Conservation (phyloP, 2,113 vertebrate genomes). For the Numenius arquata region DNA sequence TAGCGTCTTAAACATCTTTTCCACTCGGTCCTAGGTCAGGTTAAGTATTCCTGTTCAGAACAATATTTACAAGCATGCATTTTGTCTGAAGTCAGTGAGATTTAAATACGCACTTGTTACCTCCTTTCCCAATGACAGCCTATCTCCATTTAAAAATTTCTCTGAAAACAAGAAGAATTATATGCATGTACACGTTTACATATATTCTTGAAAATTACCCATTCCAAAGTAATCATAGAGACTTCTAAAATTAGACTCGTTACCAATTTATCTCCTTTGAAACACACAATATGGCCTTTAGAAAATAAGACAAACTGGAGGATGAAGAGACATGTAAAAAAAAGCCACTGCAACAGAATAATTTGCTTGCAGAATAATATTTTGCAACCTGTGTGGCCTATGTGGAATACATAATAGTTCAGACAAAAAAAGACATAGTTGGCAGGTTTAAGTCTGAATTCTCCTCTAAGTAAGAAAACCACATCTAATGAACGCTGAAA, state of each 20-base stretch:
- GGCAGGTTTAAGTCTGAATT: constrained; percentile 35
- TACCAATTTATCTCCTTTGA: constrained; percentile 27
- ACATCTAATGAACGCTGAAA: neutral
- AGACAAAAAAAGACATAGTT: neutral
- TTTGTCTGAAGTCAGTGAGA: neutral
- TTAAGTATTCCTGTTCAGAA: neutral
- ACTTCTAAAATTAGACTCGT: constrained; percentile 3
- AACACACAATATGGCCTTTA: neutral
- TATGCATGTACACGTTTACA: neutral
- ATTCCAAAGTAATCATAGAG: constrained; percentile 6
- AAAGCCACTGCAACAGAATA: neutral
- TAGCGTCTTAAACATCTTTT: neutral
- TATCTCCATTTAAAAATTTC: neutral
- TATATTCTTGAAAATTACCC: neutral
- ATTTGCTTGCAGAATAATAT: constrained; percentile 44
- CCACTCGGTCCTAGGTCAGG: accelerated
- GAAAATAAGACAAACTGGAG: neutral
- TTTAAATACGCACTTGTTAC: neutral
- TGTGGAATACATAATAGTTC: neutral
- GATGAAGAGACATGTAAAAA: neutral
- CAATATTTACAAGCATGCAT: neutral
- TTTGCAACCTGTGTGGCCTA: constrained; percentile 22
- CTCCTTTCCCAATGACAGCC: neutral
- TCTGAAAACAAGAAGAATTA: neutral
- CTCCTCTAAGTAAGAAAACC: neutral